Evolutionary conservation across 2,888 invertebrate species (phyloP).

Genomic region (Diogma glabrata): DNA sequence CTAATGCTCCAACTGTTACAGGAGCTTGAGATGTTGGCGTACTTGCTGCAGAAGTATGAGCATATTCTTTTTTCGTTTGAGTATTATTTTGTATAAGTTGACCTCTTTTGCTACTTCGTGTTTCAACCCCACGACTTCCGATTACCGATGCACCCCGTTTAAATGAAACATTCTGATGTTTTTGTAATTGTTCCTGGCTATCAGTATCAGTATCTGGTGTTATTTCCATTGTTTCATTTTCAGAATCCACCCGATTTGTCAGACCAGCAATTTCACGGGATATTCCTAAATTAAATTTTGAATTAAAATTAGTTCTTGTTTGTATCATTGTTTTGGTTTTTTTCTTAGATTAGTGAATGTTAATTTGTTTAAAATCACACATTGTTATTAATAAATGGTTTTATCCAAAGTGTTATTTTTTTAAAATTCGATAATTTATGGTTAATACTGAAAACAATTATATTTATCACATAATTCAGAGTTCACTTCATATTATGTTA

Average conservation of each 20-base stretch:
- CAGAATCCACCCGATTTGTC: constrained; percentile 45
- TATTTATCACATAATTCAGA: no score
- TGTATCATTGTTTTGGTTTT: constrained; percentile 1
- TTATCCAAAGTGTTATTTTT: constrained; percentile 9
- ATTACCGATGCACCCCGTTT: constrained; percentile 46
- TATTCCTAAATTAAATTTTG: constrained; percentile 30
- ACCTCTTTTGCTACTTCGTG: constrained; percentile 50
- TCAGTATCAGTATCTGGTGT: constrained; percentile 62
- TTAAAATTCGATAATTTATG: constrained; percentile 8
- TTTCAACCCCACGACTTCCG: constrained; percentile 47
- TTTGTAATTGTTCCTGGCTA: constrained; percentile 36
- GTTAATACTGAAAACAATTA: no score
- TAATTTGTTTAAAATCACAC: constrained; percentile 1
- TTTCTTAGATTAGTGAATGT: background rate
- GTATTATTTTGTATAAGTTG: constrained; percentile 44
- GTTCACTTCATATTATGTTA: no score
- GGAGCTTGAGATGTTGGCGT: constrained; percentile 28
- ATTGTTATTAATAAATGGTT: constrained; percentile 4
- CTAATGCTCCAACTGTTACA: constrained; percentile 82
- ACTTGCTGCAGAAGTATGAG: constrained; percentile 18
- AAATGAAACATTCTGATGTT: constrained; percentile 42
- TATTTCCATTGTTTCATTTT: constrained; percentile 56
- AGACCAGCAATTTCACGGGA: constrained; percentile 33
- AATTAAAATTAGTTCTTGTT: constrained; percentile 20
- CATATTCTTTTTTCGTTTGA: constrained; percentile 10